These are phyloP conservation scores for Ligdia adustata DNA, from an alignment of 2,888 invertebrate species.

Conservation along the genomic window DNA sequence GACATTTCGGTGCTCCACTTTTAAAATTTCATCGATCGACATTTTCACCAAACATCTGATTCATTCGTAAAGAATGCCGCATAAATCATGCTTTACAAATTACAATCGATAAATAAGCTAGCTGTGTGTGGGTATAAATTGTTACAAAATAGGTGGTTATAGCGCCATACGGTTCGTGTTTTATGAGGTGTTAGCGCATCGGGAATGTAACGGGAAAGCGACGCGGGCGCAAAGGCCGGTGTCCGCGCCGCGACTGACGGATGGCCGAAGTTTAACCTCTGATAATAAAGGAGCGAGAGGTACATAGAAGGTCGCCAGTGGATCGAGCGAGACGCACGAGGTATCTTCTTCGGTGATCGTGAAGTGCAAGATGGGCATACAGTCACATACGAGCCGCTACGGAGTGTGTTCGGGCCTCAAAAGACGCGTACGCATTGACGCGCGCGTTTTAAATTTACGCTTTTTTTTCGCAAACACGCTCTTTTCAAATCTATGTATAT, in stretches of 20 bases:
- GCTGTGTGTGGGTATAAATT: slow-evolving; percentile 69
- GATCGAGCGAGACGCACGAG: slow-evolving; percentile 60
- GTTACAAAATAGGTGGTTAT: slow-evolving; percentile 60
- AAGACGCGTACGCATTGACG: slow-evolving; percentile 74
- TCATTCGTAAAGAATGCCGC: slow-evolving; percentile 40
- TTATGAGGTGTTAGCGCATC: slow-evolving; percentile 63
- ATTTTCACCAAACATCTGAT: slow-evolving; percentile 56
- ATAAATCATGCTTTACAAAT: slow-evolving; percentile 45
- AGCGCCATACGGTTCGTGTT: slow-evolving; percentile 67
- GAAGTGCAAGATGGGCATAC: slow-evolving; percentile 82
- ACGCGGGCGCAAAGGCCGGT: slow-evolving; percentile 40
- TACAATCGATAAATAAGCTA: slow-evolving; percentile 50
- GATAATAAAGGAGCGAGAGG: slow-evolving; percentile 78
- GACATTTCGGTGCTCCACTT: slow-evolving; percentile 59
- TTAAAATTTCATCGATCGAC: slow-evolving; percentile 48
- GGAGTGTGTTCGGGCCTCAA: slow-evolving; percentile 76
- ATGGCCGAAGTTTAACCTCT: slow-evolving; percentile 80
- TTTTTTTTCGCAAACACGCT: slow-evolving; percentile 32
- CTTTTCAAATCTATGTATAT: slow-evolving; percentile 28
- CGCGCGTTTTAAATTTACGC: slow-evolving; percentile 52
- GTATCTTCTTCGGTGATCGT: slow-evolving; percentile 83
- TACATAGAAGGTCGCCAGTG: slow-evolving; percentile 40
- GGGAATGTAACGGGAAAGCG: slow-evolving; percentile 71
- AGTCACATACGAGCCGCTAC: slow-evolving; percentile 82
- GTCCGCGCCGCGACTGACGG: slow-evolving; percentile 79